Percentiles rank a stretch among this genome's conserved stretches.
Conservation (phyloP, 2,797 vertebrate genomes). For the Geotrypetes seraphini region DNA sequence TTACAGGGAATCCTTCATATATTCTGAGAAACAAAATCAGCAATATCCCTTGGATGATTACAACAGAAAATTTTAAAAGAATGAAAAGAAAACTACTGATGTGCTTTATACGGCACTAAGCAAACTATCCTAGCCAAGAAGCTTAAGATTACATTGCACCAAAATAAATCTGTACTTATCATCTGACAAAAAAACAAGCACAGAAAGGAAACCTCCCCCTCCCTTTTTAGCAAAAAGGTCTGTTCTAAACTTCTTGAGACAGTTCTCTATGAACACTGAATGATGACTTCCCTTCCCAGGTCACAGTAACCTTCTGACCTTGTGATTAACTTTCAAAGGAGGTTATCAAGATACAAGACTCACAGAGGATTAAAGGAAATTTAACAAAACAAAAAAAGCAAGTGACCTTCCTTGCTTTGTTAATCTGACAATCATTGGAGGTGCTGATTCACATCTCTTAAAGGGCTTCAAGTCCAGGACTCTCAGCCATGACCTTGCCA, state of each 20-base stretch:
- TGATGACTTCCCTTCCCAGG: constrained; percentile 29
- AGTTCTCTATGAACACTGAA: constrained; percentile 12
- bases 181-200: constrained; percentile 31
- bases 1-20: background rate
- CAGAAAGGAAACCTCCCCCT: background rate
- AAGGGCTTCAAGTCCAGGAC: constrained; percentile 36
- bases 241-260: background rate
- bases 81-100: background rate
- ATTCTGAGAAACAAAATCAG: constrained; percentile 5
- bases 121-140: background rate
- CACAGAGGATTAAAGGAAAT: constrained; percentile 38
- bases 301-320: constrained; percentile 27
- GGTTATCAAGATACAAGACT: constrained; percentile 37
- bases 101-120: constrained; percentile 1
- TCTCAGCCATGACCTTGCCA: constrained; percentile 33
- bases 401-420: constrained; percentile 40
- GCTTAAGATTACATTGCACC: background rate
- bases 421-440: constrained; percentile 34
- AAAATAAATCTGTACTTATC: constrained; percentile 24
- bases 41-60: background rate
- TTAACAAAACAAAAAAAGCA: constrained; percentile 18
- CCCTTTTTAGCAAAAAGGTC: constrained; percentile 5
- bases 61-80: constrained; percentile 4
- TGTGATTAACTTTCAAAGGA: constrained; percentile 21
- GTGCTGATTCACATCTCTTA: constrained; percentile 38